Conservation (phyloP, 2,888 invertebrate species). For the Pristionchus entomophagus region DNA sequence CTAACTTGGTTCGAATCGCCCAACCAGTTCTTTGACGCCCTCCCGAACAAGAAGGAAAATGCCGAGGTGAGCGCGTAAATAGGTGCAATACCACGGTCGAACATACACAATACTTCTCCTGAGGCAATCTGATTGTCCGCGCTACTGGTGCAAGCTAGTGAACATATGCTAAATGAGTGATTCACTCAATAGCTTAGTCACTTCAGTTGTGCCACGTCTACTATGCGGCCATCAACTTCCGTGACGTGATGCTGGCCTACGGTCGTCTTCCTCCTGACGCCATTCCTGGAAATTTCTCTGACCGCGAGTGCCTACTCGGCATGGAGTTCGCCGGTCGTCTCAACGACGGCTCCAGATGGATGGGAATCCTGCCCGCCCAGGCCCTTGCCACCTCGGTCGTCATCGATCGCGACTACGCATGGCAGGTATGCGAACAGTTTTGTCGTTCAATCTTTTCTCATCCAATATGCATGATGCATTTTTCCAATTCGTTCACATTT, state of each 20-base stretch:
- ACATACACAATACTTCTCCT: slow-evolving; percentile 77
- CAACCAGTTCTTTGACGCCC: slow-evolving; percentile 81
- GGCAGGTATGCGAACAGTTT: slow-evolving; percentile 62
- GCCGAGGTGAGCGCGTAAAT: slow-evolving; percentile 48
- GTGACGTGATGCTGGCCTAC: slow-evolving; percentile 97
- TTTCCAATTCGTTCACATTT: too few species aligned
- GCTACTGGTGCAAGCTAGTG: slow-evolving; percentile 52
- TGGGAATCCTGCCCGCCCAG: slow-evolving; percentile 92
- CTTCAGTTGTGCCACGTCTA: slow-evolving; percentile 72
- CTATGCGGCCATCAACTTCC: slow-evolving; percentile 86
- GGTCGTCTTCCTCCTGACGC: slow-evolving; percentile 97
- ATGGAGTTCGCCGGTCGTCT: slow-evolving; percentile 75
- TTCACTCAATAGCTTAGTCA: too few species aligned
- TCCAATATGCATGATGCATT: too few species aligned
- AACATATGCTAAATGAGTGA: too few species aligned
- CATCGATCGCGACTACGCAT: slow-evolving; percentile 81
- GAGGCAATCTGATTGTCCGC: slow-evolving; percentile 76
- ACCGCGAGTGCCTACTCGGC: slow-evolving; percentile 87
- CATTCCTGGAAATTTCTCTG: slow-evolving; percentile 84
- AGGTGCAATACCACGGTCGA: slow-evolving; percentile 70
- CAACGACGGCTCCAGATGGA: slow-evolving; percentile 84
- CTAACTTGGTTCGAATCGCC: slow-evolving; percentile 94
- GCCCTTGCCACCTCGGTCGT: slow-evolving; percentile 89
- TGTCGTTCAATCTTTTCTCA: too few species aligned
- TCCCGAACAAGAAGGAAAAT: slow-evolving; percentile 57